Evolutionary conservation across 2,888 invertebrate species (phyloP).

Genomic region (Rotaria magnacalcarata): DNA sequence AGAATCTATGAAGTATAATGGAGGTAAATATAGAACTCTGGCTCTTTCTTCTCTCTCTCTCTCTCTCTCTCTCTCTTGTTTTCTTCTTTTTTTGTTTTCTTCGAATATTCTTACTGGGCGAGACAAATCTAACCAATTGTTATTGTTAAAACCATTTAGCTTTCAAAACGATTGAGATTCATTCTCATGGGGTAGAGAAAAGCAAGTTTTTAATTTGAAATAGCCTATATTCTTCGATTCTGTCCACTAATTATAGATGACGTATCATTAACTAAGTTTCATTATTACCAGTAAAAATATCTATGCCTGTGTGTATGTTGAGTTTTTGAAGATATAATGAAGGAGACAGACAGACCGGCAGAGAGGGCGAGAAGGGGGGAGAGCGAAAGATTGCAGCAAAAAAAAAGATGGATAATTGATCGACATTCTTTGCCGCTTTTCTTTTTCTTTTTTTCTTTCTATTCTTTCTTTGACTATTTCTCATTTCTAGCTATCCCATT

Average conservation of each 20-base stretch:
- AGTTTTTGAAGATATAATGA: background rate
- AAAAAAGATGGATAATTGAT: background rate
- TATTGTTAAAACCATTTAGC: background rate
- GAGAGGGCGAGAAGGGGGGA: background rate
- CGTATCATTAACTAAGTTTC: background rate
- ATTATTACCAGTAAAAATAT: background rate
- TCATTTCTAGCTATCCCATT: slow-evolving; percentile 13
- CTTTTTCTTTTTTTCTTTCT: background rate
- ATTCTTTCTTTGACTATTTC: background rate
- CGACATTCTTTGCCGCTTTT: background rate
- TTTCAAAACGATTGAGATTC: background rate
- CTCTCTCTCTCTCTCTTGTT: no score
- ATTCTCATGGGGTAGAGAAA: background rate
- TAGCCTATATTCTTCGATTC: background rate
- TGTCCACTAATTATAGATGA: background rate
- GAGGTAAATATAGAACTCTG: background rate
- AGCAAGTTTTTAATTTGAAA: background rate
- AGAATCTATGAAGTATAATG: slow-evolving; percentile 33
- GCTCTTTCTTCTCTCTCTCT: no score
- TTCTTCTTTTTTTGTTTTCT: background rate
- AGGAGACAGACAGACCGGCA: background rate
- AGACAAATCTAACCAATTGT: background rate
- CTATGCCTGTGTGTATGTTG: background rate
- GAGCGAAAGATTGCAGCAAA: background rate
- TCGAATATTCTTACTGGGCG: background rate